These are phyloP conservation scores for Villa cingulata DNA, from an alignment of 2,888 invertebrate species.

Conservation along the genomic window DNA sequence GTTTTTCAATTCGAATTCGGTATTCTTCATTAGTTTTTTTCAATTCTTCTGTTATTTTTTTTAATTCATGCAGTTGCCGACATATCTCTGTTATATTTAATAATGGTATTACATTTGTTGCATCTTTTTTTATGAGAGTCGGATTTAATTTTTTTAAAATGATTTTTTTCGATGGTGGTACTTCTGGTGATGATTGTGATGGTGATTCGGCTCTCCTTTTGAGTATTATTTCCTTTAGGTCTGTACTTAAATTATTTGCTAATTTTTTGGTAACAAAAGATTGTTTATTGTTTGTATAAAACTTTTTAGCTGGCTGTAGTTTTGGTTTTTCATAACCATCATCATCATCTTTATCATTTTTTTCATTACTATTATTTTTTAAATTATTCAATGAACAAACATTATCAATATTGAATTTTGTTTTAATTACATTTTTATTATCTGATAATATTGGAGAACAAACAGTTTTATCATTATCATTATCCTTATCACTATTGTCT, in stretches of 20 bases:
- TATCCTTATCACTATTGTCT: conserved; percentile 13
- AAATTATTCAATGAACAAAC: too few species aligned
- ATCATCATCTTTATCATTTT: not conserved
- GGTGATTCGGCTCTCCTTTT: too few species aligned
- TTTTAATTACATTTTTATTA: too few species aligned
- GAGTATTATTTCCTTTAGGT: not conserved
- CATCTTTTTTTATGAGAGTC: not conserved
- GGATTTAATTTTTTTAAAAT: not conserved
- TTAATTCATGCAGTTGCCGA: conserved; percentile 28
- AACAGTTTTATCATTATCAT: conserved; percentile 9
- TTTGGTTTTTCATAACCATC: not conserved
- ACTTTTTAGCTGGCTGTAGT: not conserved
- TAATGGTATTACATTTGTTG: conserved; percentile 22
- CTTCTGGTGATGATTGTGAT: too few species aligned
- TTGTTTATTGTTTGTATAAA: not conserved
- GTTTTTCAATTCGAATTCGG: conserved; percentile 23
- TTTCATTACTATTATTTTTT: conserved; percentile 1
- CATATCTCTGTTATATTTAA: conserved; percentile 29
- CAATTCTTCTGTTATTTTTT: conserved; percentile 29
- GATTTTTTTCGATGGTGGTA: not conserved
- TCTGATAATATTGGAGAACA: too few species aligned
- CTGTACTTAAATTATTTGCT: not conserved
- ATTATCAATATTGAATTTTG: not conserved
- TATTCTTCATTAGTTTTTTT: conserved; percentile 27
- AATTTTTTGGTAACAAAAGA: not conserved